Evolutionary conservation across 2,888 invertebrate genomes (phyloP).

Genomic region (Subacronicta megacephala): DNA sequence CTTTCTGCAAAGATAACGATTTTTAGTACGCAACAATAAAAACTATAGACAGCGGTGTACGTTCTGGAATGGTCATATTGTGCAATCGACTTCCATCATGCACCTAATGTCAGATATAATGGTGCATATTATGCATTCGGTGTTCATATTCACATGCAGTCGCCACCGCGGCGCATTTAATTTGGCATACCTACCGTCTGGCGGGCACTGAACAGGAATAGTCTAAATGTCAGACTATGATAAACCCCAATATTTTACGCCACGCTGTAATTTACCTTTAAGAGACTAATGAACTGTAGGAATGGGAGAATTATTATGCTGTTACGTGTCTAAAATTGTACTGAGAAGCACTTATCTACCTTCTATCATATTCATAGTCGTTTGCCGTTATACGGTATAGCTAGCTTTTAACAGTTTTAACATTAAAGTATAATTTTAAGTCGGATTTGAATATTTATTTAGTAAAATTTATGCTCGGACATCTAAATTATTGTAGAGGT

Average conservation of each 20-base stretch:
- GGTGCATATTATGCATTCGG: slow-evolving; percentile 49
- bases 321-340: slow-evolving; percentile 25
- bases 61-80: slow-evolving; percentile 25
- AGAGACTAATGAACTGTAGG: slow-evolving; percentile 36
- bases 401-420: not conserved
- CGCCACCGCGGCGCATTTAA: slow-evolving; percentile 49
- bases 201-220: slow-evolving; percentile 64
- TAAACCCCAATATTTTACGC: slow-evolving; percentile 60
- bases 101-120: slow-evolving; percentile 32
- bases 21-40: too few relatives aligned
- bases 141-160: slow-evolving; percentile 50
- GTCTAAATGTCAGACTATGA: slow-evolving; percentile 72
- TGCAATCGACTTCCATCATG: slow-evolving; percentile 30
- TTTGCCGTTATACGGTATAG: slow-evolving; percentile 10
- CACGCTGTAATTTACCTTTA: slow-evolving; percentile 40
- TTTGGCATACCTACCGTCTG: slow-evolving; percentile 60
- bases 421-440: not conserved
- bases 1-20: too few relatives aligned
- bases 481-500: too few relatives aligned
- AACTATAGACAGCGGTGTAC: too few relatives aligned
- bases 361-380: slow-evolving; percentile 11
- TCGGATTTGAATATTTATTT: not conserved
- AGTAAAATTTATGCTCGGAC: too few relatives aligned
- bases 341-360: slow-evolving; percentile 29
- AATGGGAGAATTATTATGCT: slow-evolving; percentile 31